Conservation (phyloP, 2,888 invertebrate genomes). For the Yponomeuta plumbellus region DNA sequence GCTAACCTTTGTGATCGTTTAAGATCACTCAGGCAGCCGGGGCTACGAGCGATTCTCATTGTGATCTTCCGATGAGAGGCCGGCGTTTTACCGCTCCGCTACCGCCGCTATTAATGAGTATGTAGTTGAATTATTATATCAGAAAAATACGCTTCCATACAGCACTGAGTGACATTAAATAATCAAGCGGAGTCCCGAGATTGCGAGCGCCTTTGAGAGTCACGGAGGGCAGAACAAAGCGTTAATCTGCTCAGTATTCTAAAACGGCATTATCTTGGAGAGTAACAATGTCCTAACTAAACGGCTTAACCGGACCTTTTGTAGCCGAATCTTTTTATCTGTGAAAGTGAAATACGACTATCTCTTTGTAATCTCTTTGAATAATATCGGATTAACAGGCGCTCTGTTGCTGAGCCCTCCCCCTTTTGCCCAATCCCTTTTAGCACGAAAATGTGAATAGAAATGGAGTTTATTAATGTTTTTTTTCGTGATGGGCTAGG, state of each 20-base stretch:
- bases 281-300: constrained; percentile 14
- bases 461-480: too few relatives aligned
- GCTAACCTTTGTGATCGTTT: too few relatives aligned
- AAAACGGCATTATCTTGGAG: constrained; percentile 5
- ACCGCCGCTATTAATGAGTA: too few relatives aligned
- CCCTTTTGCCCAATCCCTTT: constrained; percentile 41
- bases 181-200: not conserved
- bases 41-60: too few relatives aligned
- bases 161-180: not conserved
- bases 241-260: constrained; percentile 8
- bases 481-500: too few relatives aligned
- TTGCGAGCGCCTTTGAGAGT: not conserved
- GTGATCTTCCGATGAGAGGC: too few relatives aligned
- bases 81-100: too few relatives aligned
- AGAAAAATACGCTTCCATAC: not conserved
- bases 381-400: constrained; percentile 59
- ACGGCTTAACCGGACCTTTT: constrained; percentile 29
- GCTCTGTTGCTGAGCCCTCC: constrained; percentile 50
- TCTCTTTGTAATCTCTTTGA: constrained; percentile 59
- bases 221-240: not conserved
- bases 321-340: constrained; percentile 39
- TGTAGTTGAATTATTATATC: too few relatives aligned
- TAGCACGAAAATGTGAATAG: constrained; percentile 29
- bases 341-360: constrained; percentile 48
- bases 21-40: too few relatives aligned